Evolutionary conservation across 92 coral and sea anemone genomes (phyloP), one percentile per base, ranked within the genome.

Genomic region (Galaxea fascicularis): DNA sequence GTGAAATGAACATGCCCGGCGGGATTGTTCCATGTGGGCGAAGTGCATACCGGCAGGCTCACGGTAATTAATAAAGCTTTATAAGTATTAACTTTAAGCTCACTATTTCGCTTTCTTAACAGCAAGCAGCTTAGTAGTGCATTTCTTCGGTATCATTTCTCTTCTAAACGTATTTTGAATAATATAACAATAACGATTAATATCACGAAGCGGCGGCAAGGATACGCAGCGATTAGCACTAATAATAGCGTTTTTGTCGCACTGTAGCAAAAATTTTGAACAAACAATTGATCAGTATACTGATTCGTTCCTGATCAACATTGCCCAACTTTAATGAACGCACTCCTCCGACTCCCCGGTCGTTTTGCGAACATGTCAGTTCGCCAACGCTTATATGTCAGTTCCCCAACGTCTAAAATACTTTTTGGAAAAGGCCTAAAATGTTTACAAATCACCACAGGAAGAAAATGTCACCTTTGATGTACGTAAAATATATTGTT

Each of bases 271-370:
- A 65, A 65, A 25, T 65, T 65, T 65, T 56, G 71, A 65, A 65
- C 71, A 65, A 65, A 65, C 71, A 63, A 63, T 63, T 65, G 71
- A 65, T 65, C 71, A 65, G 46, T 65, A 65, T 65, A 65, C 71
- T 65, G 71, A 65, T 12, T 65, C 71, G 71, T 65, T 65, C 45
- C 71, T 65, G 71, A 29, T 65, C 71, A 47, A 65, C 71, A 65
- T 65, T 65, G 71, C 71, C 71, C 71, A 65, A 65, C 71, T 65
- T 65, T 65, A 65, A 65, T 65, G 71, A 65, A 65, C 46, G 49
- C 71, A 65, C 71, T 65, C 71, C 71, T 65, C 71, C 71, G 71
- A 65, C 49, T 65, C 71, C 71, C 71, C 46, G 71, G 71, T 65
- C 71, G 71, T 65, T 65, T 65, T 47, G 71, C 71, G 10, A 65